Conservation (phyloP, 2,888 invertebrate species). For the Nemurella pictetii region DNA sequence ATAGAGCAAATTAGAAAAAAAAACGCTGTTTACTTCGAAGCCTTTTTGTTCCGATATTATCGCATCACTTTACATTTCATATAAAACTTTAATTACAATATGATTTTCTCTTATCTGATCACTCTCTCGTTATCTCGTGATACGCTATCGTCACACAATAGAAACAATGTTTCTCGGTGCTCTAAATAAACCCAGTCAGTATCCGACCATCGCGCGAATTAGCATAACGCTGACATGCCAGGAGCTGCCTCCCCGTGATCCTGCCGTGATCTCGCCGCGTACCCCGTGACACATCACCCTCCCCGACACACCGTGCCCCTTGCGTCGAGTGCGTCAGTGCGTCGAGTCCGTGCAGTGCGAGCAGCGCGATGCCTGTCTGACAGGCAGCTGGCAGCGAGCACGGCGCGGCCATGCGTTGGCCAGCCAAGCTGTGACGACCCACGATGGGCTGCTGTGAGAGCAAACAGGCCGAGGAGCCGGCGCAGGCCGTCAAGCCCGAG, state of each 20-base stretch:
- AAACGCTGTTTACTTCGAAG: neutral
- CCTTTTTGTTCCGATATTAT: neutral
- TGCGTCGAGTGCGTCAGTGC: no score
- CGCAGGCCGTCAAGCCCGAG: neutral
- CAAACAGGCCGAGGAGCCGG: conserved; percentile 33
- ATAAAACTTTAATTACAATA: neutral
- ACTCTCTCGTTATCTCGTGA: neutral
- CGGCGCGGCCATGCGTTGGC: no score
- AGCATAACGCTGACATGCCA: neutral
- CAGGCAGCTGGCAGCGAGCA: no score
- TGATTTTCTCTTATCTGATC: neutral
- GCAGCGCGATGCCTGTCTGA: no score
- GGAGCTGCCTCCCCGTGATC: no score
- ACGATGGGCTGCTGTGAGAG: conserved; percentile 31
- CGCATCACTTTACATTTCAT: neutral
- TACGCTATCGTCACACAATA: neutral
- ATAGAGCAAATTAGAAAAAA: no score
- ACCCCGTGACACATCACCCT: neutral
- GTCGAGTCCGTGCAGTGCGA: no score
- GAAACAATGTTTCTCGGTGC: neutral
- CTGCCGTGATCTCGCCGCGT: neutral
- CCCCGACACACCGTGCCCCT: neutral
- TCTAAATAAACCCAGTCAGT: neutral
- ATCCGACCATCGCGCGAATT: neutral
- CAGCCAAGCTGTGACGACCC: neutral